Evolutionary conservation across 2,113 vertebrate genomes (phyloP).

Genomic region (Arenaria interpres): DNA sequence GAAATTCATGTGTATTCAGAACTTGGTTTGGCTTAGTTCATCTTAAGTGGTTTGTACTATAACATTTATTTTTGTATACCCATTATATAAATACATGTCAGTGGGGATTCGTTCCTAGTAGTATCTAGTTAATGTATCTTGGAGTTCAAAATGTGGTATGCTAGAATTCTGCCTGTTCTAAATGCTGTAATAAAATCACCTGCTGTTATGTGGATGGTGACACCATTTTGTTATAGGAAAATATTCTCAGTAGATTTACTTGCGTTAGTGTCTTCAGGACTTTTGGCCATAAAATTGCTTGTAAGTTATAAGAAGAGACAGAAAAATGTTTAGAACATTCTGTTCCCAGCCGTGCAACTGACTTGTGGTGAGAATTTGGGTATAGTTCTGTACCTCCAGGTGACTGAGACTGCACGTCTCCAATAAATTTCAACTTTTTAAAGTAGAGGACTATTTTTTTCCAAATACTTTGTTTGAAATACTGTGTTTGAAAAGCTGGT

Average conservation of each 20-base stretch:
- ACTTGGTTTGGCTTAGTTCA: neutral
- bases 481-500: neutral
- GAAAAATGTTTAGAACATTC: neutral
- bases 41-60: neutral
- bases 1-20: slow-evolving; percentile 1
- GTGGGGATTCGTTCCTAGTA: neutral
- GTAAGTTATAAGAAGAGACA: neutral
- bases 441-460: neutral
- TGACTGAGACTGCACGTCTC: neutral
- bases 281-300: neutral
- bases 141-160: neutral
- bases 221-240: slow-evolving; percentile 9
- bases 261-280: neutral
- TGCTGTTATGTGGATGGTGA: neutral
- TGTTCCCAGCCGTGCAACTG: neutral
- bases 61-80: slow-evolving; percentile 27
- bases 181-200: slow-evolving; percentile 32
- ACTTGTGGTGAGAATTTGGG: neutral
- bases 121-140: neutral
- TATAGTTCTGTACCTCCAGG: neutral
- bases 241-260: neutral
- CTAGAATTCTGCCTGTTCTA: neutral
- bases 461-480: neutral
- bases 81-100: slow-evolving; percentile 10
- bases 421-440: neutral